Conservation (phyloP, 2,113 vertebrate genomes). For the Sinocyclocheilus rhinocerous region DNA sequence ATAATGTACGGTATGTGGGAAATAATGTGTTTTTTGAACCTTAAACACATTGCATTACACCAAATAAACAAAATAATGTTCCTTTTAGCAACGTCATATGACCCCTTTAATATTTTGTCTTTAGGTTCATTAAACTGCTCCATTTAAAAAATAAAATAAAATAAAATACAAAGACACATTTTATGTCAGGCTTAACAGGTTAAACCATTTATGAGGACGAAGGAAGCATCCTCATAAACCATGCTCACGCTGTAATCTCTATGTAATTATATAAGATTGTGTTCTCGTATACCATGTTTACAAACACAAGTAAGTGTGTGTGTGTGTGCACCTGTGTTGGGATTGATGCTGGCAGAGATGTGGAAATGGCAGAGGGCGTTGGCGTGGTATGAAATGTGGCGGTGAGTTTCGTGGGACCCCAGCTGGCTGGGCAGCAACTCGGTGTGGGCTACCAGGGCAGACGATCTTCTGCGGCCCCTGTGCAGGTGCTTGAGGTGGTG, state of each 20-base stretch:
- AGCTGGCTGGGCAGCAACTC: constrained; percentile 86
- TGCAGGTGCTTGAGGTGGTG: constrained; percentile 96
- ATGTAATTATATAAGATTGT: neutral
- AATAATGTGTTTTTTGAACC: too few species aligned
- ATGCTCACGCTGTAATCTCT: neutral
- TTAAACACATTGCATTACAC: too few species aligned
- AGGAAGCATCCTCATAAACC: too few species aligned
- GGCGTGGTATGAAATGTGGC: constrained; percentile 91
- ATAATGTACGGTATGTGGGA: too few species aligned
- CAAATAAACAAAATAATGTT: too few species aligned
- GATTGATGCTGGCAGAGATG: constrained; percentile 97
- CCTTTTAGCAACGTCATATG: too few species aligned
- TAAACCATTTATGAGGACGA: neutral
- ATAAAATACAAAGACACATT: too few species aligned
- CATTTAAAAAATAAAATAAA: too few species aligned
- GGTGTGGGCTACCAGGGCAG: constrained; percentile 88
- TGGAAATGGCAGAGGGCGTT: constrained; percentile 97
- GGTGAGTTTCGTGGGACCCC: constrained; percentile 87
- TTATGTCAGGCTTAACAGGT: neutral
- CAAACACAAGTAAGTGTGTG: too few species aligned
- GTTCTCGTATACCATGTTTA: neutral
- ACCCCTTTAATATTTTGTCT: too few species aligned
- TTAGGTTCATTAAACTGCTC: too few species aligned
- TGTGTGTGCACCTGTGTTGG: constrained; percentile 83
- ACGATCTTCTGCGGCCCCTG: constrained; percentile 90